Evolutionary conservation across 2,113 vertebrate genomes (phyloP).

Genomic region (Heptranchias perlo): DNA sequence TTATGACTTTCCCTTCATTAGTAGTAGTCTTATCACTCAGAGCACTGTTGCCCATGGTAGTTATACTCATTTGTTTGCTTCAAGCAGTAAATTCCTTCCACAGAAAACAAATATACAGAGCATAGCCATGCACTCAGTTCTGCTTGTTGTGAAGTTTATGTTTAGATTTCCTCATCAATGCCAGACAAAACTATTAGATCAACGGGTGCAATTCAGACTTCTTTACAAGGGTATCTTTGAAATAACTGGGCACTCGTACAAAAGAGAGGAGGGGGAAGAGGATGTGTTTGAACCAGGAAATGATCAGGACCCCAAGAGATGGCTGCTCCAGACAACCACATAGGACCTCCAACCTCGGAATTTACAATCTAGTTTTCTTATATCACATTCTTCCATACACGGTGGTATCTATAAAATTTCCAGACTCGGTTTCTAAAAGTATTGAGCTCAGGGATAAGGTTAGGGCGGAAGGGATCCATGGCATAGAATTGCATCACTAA

Average conservation of each 20-base stretch:
- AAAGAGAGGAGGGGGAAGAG: slow-evolving; percentile 11
- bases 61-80: slow-evolving; percentile 19
- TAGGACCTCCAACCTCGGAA: background rate
- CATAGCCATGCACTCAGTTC: slow-evolving; percentile 18
- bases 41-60: background rate
- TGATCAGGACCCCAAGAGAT: slow-evolving; percentile 1
- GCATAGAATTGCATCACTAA: background rate
- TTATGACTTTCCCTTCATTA: slow-evolving; percentile 4
- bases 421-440: background rate
- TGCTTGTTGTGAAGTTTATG: slow-evolving; percentile 33
- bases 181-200: slow-evolving; percentile 33
- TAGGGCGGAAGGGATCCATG: background rate
- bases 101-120: slow-evolving; percentile 30
- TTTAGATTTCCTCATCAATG: slow-evolving; percentile 31
- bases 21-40: slow-evolving; percentile 5
- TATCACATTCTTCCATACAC: background rate
- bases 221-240: slow-evolving; percentile 33
- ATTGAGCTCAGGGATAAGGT: background rate
- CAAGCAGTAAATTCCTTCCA: slow-evolving; percentile 20
- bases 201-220: slow-evolving; percentile 20
- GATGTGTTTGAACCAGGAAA: slow-evolving; percentile 6
- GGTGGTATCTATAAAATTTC: background rate
- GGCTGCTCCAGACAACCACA: background rate
- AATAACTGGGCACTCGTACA: background rate
- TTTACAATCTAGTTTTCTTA: background rate